Base-by-base conservation (phyloP, 2,888 invertebrate genomes). In the Folsomia manolachei region DNA sequence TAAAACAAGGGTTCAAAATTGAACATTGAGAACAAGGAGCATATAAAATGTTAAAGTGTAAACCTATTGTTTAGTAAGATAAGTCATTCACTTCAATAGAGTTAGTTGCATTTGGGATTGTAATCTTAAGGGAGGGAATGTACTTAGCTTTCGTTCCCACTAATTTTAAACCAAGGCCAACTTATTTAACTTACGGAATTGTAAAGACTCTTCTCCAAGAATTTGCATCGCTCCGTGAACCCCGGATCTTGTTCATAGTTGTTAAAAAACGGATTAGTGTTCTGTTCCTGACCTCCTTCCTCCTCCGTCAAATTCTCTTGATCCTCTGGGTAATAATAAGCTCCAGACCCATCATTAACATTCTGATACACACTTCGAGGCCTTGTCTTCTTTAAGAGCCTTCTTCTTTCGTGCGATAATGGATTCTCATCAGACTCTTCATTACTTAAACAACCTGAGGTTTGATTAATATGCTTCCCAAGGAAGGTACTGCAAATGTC, bases 401-500 rank as follows among this genome's bases (percentile, higher is more conserved):
- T 53, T n/a, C 60, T 67, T 67, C 52, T 21, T 51, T 24, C 52
- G 24, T 26, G 26, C 56, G 26, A 62, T 62, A 67, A 67, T 56
- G 67, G 56, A 67, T 67, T 67, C 67, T 53, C 67, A 56, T 67
- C 67, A 67, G 67, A 56, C 67, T 24, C 60, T 56, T 52, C 67
- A 67, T 67, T 67, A 67, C 25, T 67, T 27, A 52, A 25, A 60
- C 53, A 56, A 39, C 27, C 25, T 67, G 56, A n/a, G 53, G 53
- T 67, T 67, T 67, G 67, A 67, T 56, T 67, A 56, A 56, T 52
- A 67, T 73, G 73, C 65, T 75, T 75, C 27, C 71, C 73, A 21
- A 75, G 51, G 64, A 75, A 73, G n/a, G 75, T 75, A 66, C 75
- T 75, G 69, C 73, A 65, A 56, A 75, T 73, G 19, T 71, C 73